Evolutionary conservation across 2,888 invertebrate species (phyloP).

Genomic region (Hyposoter dolosus): DNA sequence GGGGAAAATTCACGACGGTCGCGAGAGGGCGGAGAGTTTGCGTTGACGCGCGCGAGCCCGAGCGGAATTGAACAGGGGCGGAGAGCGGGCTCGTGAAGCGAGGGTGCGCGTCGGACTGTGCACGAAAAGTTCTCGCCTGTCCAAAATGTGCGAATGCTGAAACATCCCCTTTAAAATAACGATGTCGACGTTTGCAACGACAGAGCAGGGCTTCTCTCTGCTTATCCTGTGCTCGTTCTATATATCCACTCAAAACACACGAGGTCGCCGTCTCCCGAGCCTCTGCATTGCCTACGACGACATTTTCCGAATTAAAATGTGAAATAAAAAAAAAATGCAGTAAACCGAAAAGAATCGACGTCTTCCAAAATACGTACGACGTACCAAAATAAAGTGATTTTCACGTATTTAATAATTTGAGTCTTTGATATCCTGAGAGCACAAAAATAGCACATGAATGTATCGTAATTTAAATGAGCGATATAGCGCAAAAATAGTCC

Average conservation of each 20-base stretch:
- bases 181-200: neutral
- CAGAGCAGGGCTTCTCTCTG: neutral
- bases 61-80: slow-evolving; percentile 11
- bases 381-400: no score
- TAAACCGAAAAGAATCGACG: slow-evolving; percentile 22
- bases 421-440: no score
- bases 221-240: slow-evolving; percentile 9
- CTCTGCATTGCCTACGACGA: neutral
- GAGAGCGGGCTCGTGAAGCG: neutral
- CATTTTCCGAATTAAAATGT: neutral
- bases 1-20: slow-evolving; percentile 21
- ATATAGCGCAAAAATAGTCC: no score
- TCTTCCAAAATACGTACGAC: no score
- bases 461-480: no score
- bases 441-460: no score
- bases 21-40: slow-evolving; percentile 19
- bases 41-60: slow-evolving; percentile 9
- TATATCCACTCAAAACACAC: slow-evolving; percentile 22
- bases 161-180: slow-evolving; percentile 59
- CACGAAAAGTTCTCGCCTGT: slow-evolving; percentile 23
- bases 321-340: neutral
- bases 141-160: slow-evolving; percentile 18
- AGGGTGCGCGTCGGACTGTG: slow-evolving; percentile 18
- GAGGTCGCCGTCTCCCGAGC: slow-evolving; percentile 20
- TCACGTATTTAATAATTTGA: no score